Evolutionary conservation across 1,140 invertebrate species (phyloP), one percentile per base, ranked within the genome.

Genomic region (Ganaspis sp.): DNA sequence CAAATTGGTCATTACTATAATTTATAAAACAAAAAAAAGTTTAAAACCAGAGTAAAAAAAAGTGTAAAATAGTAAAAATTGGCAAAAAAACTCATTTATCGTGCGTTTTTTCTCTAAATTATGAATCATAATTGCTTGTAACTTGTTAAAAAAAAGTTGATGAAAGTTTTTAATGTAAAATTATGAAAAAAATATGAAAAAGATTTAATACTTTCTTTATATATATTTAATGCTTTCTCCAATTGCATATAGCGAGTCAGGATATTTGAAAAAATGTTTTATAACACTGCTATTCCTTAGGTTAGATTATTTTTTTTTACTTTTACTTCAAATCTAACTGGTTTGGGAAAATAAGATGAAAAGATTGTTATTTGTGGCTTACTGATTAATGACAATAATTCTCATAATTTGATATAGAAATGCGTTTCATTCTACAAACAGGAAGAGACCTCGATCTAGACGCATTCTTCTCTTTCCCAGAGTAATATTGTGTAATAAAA

Each of bases 341-440:
- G 21, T 29, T 29, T 64, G 11, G 9, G 2, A 64, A 64, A 64
- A 64, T 49, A 49, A 49, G 9, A 29, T 29, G 26, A 64, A 29
- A 64, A 64, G 23, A 64, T 64, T 12, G 58, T 64, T 64, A 64
- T 64, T 29, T 64, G 58, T 64, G 58, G 58, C 58, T 64, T 64
- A 64, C 58, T n/a, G 58, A n/a, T 64, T 64, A 26, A 34, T 64
- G 58, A 64, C 58, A 64, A 29, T 64, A 64, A 64, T 64, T 64
- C 23, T 64, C 58, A 15, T 64, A 64, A n/a, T 64, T 29, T 64
- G 58, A 29, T 29, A 64, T 15, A 64, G 58, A 64, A 64, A 29
- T 64, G 23, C 58, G 26, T 29, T 29, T 29, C 21, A 15, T 64
- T 64, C 11, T 26, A 64, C 15, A 58, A 58, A 58, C 3, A 64